Evolutionary conservation across 2,113 vertebrate genomes (phyloP).

Genomic region (Salminus brasiliensis): DNA sequence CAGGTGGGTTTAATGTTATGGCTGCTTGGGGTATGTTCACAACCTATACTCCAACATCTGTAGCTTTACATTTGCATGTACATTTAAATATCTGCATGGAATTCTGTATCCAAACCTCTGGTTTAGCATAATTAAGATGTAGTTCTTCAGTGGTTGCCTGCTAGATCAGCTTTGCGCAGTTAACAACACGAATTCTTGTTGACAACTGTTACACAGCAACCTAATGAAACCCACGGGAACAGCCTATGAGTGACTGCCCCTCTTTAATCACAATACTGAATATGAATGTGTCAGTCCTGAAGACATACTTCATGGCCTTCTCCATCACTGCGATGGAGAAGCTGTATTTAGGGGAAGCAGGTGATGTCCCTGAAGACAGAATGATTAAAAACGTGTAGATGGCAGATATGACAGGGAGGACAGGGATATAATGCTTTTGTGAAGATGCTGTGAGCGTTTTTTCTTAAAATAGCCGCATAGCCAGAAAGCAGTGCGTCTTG

Average conservation of each 20-base stretch:
- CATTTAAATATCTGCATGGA: not conserved
- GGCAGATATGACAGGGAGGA: not conserved
- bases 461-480: conserved; percentile 7
- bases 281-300: conserved; percentile 19
- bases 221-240: conserved; percentile 9
- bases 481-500: not conserved
- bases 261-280: conserved; percentile 15
- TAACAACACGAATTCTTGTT: not conserved
- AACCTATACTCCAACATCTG: not conserved
- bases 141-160: not conserved
- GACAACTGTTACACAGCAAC: not conserved
- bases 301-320: not conserved
- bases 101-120: not conserved
- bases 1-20: no score
- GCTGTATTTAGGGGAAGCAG: not conserved
- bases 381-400: conserved; percentile 6
- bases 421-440: conserved; percentile 3
- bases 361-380: conserved; percentile 10
- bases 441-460: not conserved
- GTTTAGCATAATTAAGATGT: conserved; percentile 2
- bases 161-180: not conserved
- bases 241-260: not conserved
- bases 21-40: no score
- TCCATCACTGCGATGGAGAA: not conserved
- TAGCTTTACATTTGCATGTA: not conserved